phyloP scores from a whole-genome alignment of 2,797 vertebrate genomes.

The Acanthornis magna region DNA sequence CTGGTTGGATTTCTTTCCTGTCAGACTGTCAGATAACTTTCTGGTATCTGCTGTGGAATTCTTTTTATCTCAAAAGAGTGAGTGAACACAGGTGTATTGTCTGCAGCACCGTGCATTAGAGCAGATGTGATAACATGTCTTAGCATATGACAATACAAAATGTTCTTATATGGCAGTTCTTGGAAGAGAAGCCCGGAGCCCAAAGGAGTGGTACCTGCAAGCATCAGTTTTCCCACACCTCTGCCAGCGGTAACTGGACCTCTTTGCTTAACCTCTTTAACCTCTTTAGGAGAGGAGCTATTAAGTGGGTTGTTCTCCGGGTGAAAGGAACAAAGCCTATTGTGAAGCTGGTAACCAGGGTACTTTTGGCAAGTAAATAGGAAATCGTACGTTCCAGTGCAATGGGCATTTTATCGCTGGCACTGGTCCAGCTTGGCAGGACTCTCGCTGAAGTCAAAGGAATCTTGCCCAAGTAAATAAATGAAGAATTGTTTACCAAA shows the following conservation, averaged over 20 bases:
- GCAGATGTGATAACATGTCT: neutral
- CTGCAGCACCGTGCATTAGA: neutral
- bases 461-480: slow-evolving; percentile 36
- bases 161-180: neutral
- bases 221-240: neutral
- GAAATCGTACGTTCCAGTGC: neutral
- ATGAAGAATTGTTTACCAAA: slow-evolving; percentile 43
- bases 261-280: neutral
- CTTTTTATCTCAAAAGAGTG: neutral
- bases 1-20: neutral
- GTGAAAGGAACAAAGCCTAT: neutral
- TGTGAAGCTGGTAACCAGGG: slow-evolving; percentile 5
- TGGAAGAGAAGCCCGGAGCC: neutral
- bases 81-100: neutral
- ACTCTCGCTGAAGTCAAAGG: neutral
- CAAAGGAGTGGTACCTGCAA: neutral
- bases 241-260: neutral
- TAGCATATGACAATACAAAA: neutral
- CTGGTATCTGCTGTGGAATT: neutral
- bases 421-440: neutral
- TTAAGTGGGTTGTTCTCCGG: neutral
- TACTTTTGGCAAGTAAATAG: slow-evolving; percentile 1
- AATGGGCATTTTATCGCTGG: slow-evolving; percentile 21
- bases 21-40: slow-evolving; percentile 27
- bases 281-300: neutral